Base-by-base conservation (phyloP, 2,888 invertebrate genomes). In the Suillia variegata region DNA sequence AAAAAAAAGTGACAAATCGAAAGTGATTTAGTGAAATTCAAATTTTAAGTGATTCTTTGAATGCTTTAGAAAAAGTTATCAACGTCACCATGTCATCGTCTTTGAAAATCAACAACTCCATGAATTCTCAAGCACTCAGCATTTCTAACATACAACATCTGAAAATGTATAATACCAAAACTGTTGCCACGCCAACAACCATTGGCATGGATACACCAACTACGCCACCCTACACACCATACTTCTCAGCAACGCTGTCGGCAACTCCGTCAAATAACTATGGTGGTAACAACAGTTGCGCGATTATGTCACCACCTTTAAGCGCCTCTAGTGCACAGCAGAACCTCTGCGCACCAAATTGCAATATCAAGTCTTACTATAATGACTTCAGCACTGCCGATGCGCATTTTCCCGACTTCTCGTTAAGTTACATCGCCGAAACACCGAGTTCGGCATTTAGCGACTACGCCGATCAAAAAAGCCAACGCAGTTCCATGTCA, bases 371-470 rank as follows among this genome's bases (percentile, higher is more conserved):
- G 45, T 58, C 65, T n/a, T 69, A 64, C 45, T 67, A 65, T 26
- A 69, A 67, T 15, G 65, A 67, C 54, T 78, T 76, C 47, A 56
- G 67, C 31, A 68, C 69, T 45, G 70, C 67, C 4, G 78, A 78
- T 10, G 59, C 73, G 52, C 76, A 79, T 61, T 80, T 77, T 66
- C 70, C 73, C 56, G 79, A 80, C 59, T 76, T 77, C 54, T 76
- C 80, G 49, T 71, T 70, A 18, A 74, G 69, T 63, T 75, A 72
- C 33, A 69, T 73, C 31, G 74, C 75, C 45, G 82, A 82, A 62
- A 82, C 82, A 17, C 82, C 82, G 2, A 81, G 71, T 45, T 82
- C 82, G n/a, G 75, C 78, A 51, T 80, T 78, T 54, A 73, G 79
- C 42, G 75, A 77, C n/a, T 61, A 70, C 58, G 53, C 38, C 31